These are phyloP conservation scores for Clivina fossor DNA, from an alignment of 2,888 invertebrate genomes.

Conservation along the genomic window DNA sequence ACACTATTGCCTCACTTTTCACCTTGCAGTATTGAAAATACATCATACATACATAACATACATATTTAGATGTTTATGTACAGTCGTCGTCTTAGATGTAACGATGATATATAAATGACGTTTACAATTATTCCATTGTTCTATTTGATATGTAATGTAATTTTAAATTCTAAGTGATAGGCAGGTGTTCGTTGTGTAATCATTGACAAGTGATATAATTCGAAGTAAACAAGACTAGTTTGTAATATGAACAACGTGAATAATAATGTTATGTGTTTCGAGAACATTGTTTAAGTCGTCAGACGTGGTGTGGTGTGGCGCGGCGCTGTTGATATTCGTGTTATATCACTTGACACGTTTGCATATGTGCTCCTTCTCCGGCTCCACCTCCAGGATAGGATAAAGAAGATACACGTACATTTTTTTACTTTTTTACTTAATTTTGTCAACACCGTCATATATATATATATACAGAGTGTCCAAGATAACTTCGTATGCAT, in stretches of 20 bases:
- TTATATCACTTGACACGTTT: no score
- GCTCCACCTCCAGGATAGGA: no score
- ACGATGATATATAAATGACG: slow-evolving; percentile 30
- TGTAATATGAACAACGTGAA: no score
- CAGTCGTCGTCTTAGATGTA: slow-evolving; percentile 34
- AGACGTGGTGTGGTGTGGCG: no score
- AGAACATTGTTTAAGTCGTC: no score
- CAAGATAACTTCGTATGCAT: no score
- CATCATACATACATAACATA: slow-evolving; percentile 8
- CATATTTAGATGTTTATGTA: slow-evolving; percentile 34
- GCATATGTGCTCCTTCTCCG: no score
- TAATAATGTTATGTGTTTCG: no score
- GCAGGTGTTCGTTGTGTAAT: slow-evolving; percentile 1
- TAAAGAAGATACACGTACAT: not conserved
- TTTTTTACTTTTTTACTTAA: slow-evolving; percentile 29
- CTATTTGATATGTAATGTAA: slow-evolving; percentile 29
- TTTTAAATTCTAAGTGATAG: slow-evolving; percentile 23
- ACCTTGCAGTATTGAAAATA: slow-evolving; percentile 30
- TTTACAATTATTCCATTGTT: slow-evolving; percentile 30
- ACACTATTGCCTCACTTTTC: slow-evolving; percentile 33
- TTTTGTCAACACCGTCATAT: slow-evolving; percentile 27
- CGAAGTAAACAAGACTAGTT: no score
- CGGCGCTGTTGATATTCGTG: no score
- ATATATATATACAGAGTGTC: slow-evolving; percentile 25
- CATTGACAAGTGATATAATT: no score